Evolutionary conservation across 2,888 invertebrate genomes (phyloP).

Genomic region (Cylindroiulus punctatus): DNA sequence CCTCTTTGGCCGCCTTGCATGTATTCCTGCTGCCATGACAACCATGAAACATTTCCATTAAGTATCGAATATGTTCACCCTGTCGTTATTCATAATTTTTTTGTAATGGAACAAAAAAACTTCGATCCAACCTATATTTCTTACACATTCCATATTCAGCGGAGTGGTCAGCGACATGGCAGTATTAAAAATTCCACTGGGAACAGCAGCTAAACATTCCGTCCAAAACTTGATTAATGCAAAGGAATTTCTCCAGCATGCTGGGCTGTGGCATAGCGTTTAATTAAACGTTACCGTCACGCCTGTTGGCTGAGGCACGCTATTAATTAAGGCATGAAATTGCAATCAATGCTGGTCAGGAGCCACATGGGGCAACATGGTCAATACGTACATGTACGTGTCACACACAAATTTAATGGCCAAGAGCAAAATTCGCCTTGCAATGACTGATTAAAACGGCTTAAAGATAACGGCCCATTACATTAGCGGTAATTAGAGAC

Average conservation of each 20-base stretch:
- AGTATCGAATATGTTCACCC: not conserved
- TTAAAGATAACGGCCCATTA: too few relatives aligned
- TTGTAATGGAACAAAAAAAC: not conserved
- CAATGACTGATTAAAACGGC: not conserved
- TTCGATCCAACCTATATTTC: not conserved
- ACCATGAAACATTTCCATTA: not conserved
- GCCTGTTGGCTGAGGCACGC: not conserved
- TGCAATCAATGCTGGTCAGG: conserved; percentile 18
- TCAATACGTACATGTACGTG: not conserved
- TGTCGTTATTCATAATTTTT: not conserved
- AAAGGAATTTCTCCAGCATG: not conserved
- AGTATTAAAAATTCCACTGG: not conserved
- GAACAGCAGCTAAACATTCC: not conserved
- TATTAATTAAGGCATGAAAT: not conserved
- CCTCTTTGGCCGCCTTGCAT: not conserved
- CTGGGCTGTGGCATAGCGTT: not conserved
- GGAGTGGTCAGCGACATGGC: not conserved
- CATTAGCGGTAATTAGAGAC: too few relatives aligned
- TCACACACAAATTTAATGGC: not conserved
- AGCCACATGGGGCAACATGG: not conserved
- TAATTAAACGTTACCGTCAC: not conserved
- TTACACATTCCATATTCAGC: not conserved
- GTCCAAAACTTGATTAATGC: not conserved
- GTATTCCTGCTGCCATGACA: not conserved
- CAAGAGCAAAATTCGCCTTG: not conserved